A percentile compares a stretch with the other conserved stretches of the same genome.
phyloP scores from a whole-genome alignment of 2,888 invertebrate genomes.

The Dione juno region DNA sequence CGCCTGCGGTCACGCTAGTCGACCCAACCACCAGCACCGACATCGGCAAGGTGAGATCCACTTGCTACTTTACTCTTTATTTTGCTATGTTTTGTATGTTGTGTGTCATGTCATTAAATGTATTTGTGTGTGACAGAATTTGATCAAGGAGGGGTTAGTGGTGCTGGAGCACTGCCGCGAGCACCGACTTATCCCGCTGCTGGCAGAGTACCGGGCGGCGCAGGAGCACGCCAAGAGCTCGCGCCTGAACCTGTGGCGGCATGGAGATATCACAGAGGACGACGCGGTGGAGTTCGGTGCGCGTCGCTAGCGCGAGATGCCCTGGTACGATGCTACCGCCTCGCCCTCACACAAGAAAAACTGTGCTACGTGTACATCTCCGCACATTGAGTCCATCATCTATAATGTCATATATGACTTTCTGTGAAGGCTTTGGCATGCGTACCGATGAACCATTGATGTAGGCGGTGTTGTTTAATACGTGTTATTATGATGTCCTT shows the following conservation, averaged over 20 bases:
- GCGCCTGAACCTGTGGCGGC: slow-evolving; percentile 97
- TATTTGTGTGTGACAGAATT: slow-evolving; percentile 84
- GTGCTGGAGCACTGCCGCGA: slow-evolving; percentile 92
- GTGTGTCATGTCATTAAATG: background rate
- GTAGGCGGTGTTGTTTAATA: slow-evolving; percentile 24
- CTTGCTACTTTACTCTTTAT: background rate
- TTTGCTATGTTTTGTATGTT: background rate
- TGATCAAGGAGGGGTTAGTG: slow-evolving; percentile 93
- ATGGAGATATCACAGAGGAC: slow-evolving; percentile 98
- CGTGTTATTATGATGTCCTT: slow-evolving; percentile 24
- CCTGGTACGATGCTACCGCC: slow-evolving; percentile 50
- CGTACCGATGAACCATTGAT: slow-evolving; percentile 38
- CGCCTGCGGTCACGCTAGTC: slow-evolving; percentile 81
- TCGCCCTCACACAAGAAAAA: slow-evolving; percentile 51
- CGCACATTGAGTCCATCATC: slow-evolving; percentile 57
- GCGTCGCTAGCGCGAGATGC: slow-evolving; percentile 67
- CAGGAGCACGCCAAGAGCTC: slow-evolving; percentile 93
- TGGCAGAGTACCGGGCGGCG: slow-evolving; percentile 92
- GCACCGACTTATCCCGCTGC: slow-evolving; percentile 89
- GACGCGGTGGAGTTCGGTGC: slow-evolving; percentile 87
- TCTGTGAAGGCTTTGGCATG: slow-evolving; percentile 52
- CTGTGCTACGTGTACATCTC: slow-evolving; percentile 65
- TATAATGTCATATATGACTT: slow-evolving; percentile 59
- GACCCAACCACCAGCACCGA: slow-evolving; percentile 78
- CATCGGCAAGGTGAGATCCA: slow-evolving; percentile 73